Evolutionary conservation across 2,888 invertebrate genomes (phyloP), one percentile per base, ranked within the genome.

Genomic region (Monoplex corrugatus): DNA sequence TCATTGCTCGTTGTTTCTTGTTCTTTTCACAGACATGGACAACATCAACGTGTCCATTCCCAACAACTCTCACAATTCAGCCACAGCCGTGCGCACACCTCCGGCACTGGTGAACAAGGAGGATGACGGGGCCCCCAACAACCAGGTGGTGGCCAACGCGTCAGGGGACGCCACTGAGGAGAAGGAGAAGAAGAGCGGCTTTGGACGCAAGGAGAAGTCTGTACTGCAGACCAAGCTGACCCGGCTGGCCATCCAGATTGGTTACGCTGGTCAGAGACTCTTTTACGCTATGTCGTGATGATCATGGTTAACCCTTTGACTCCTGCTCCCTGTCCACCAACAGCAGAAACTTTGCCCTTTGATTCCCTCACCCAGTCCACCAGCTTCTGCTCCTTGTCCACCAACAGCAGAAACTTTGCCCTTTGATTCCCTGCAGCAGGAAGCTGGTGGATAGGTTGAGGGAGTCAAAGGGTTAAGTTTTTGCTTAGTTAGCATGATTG

Each of bases 191-290:
- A 90, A 91, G 88, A 89, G 91, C 72, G 91, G 92, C 38, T 89
- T 92, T 28, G 91, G 92, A 32, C 89, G 96, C 88, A 99, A 99
- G 96, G 99, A 99, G 96, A 99, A 99, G 96, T 99, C 99, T 87
- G 99, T 99, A 63, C 97, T 99, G 89, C 99, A 99, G 96, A 99
- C 99, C 45, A 99, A 99, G 96, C 97, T 99, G 89, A 99, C 99
- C 91, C 98, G 99, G 96, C 97, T 99, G 92, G 99, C 99, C 93
- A 99, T 99, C 95, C 98, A 99, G 97, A 99, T 99, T 96, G 99
- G 99, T 95, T 99, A 99, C 97, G 99, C 99, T 93, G 99, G 97
- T 97, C n/a, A n/a, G n/a, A n/a, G n/a, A n/a, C n/a, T n/a, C n/a
- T n/a, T n/a, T n/a, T n/a, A n/a, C n/a, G n/a, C n/a, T n/a, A n/a